Conservation (phyloP, 1,140 invertebrate genomes). For the Drosophila jambulina region DNA sequence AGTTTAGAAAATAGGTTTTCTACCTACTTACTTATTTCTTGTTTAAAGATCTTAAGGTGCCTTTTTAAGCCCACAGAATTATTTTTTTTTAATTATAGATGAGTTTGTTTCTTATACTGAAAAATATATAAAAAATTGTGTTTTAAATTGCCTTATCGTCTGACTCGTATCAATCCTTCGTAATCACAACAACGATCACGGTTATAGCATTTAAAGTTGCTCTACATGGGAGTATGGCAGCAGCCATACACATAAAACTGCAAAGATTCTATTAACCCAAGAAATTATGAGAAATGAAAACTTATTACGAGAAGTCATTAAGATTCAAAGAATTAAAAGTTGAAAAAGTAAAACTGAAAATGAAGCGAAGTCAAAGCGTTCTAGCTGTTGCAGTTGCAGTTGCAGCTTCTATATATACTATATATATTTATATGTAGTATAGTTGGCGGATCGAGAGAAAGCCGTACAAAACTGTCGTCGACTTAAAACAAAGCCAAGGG, state of each 20-base stretch:
- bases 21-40: too few species aligned
- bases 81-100: background rate
- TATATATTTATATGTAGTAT: constrained; percentile 17
- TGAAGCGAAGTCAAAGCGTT: constrained; percentile 54
- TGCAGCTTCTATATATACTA: constrained; percentile 6
- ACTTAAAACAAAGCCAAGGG: constrained; percentile 58
- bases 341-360: constrained; percentile 78
- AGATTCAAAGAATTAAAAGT: constrained; percentile 84
- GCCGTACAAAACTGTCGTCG: constrained; percentile 68
- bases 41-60: background rate
- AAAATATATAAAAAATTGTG: background rate
- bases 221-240: constrained; percentile 42
- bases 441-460: constrained; percentile 19
- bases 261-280: constrained; percentile 84
- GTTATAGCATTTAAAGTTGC: constrained; percentile 52
- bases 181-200: constrained; percentile 25
- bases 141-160: background rate
- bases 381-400: constrained; percentile 26
- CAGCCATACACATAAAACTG: constrained; percentile 59
- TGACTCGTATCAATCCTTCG: background rate
- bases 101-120: background rate
- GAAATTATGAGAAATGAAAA: constrained; percentile 85
- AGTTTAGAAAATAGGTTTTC: fast-evolving
- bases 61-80: background rate
- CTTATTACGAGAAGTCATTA: constrained; percentile 85